Evolutionary conservation across 2,797 vertebrate species (phyloP), one percentile per base, ranked within the genome.

Genomic region (Sebastolobus alascanus): DNA sequence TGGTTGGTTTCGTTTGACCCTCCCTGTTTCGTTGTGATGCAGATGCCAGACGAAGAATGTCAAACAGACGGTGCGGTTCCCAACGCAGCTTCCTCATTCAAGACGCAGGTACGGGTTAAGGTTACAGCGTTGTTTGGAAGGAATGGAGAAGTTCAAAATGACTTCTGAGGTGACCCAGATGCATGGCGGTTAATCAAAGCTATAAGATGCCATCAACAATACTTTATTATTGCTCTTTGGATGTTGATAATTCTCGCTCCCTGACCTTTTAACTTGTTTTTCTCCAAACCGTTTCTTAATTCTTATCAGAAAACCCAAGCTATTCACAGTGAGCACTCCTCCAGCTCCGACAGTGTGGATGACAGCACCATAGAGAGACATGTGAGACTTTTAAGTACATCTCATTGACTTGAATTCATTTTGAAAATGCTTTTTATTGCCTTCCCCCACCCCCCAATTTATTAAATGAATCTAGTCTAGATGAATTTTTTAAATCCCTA

Each of bases 261-360:
- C 33, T 40, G 10, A 18, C 16, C 6, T 25, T 54, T 55, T 16
- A 10, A 52, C 5, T 8, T 22, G 4, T 70, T 61, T 69, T 40
- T 13, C 6, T 25, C 1, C 4, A n/a, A 29, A 20, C 13, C 1
- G 2, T 64, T 59, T 43, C 4, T 61, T 67, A 5, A 73, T 27
- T 65, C 35, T 22, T 12, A 11, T 31, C 75, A 92, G 89, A 69
- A 70, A 12, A 58, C 4, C 5, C 61, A 11, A 55, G 8, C 8
- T 1, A 0, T 82, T 20, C 18, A 80, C 16, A 88, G 81, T 1
- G 86, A 90, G 1, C 22, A n/a, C 8, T 90, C 93, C 35, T 79
- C 84, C 68, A 90, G 87, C 82, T 83, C 88, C 5, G 90, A 87
- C 50, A 90, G 91, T 27, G 14, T 90, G 22, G 77, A 89, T 1